Conservation (phyloP, 2,888 invertebrate species). For the Euclidia mi region DNA sequence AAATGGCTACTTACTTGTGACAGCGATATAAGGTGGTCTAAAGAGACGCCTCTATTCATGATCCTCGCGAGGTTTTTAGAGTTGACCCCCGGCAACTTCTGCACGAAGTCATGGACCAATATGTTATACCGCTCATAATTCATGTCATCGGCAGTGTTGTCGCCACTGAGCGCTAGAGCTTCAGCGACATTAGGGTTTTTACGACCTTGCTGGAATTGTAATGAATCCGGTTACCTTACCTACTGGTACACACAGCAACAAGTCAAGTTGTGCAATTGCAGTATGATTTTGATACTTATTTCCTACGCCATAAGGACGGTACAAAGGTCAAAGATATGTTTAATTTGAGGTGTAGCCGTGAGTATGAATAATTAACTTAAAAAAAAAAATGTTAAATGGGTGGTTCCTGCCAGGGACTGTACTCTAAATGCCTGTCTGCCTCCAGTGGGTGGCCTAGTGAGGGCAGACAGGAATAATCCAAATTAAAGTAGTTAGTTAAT, state of each 20-base stretch:
- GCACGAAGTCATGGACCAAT: conserved; percentile 94
- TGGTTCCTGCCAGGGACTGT: too few relatives aligned
- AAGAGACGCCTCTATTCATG: conserved; percentile 93
- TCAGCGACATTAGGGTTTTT: conserved; percentile 94
- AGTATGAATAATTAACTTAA: too few relatives aligned
- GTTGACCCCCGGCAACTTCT: conserved; percentile 96
- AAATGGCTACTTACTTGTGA: conserved; percentile 82
- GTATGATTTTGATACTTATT: too few relatives aligned
- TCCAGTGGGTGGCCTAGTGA: too few relatives aligned
- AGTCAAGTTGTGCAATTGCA: not conserved
- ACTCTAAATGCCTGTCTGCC: too few relatives aligned
- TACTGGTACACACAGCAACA: not conserved
- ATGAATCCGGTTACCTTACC: conserved; percentile 14
- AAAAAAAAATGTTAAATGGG: too few relatives aligned
- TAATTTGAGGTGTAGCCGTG: too few relatives aligned
- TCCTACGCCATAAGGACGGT: too few relatives aligned
- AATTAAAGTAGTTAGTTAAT: too few relatives aligned
- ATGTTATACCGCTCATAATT: conserved; percentile 92
- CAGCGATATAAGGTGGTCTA: conserved; percentile 91
- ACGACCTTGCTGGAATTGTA: conserved; percentile 91
- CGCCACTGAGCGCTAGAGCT: conserved; percentile 93
- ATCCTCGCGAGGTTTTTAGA: conserved; percentile 95
- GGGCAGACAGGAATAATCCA: too few relatives aligned
- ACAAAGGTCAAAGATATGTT: too few relatives aligned
- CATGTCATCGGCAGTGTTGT: conserved; percentile 91